Evolutionary conservation across 2,888 invertebrate genomes (phyloP), one percentile per base, ranked within the genome.

Genomic region (Volucella inanis): DNA sequence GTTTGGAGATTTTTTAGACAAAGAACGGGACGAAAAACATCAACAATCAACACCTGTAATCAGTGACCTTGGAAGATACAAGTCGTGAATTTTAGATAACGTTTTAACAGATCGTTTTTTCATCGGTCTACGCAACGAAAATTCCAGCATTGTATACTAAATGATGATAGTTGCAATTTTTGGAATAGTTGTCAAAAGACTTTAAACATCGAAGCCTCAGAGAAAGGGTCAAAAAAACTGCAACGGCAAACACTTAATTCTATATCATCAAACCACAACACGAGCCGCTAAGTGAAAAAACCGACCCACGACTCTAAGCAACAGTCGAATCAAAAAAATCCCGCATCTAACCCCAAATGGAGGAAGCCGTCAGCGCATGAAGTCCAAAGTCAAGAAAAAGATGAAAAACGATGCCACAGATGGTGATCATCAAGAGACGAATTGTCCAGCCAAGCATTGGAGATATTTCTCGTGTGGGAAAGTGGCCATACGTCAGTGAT

Each of bases 1-100:
- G 0, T 50, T 49, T 71, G 70, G 70, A 47, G 57, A 70, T 39
- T 59, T 67, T 59, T 39, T 59, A 3, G 70, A 71, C 15, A 59
- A 59, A 41, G 49, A 50, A 49, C 39, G 39, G 22, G 50, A 71
- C 11, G 14, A 59, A 59, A n/a, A 18, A 3, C 22, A 41, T 22
- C 65, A 52, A 31, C 12, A 0, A 52, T 31, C 14, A 9, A 62
- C n/a, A n/a, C n/a, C n/a, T n/a, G n/a, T n/a, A n/a, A n/a, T n/a
- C n/a, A n/a, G n/a, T n/a, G n/a, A n/a, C n/a, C n/a, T n/a, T n/a
- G n/a, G n/a, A n/a, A n/a, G n/a, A n/a, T n/a, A n/a, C n/a, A n/a
- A n/a, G n/a, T n/a, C n/a, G n/a, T n/a, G n/a, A n/a, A n/a, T n/a
- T n/a, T n/a, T n/a, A n/a, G n/a, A n/a, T n/a, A n/a, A n/a, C n/a